Conservation (phyloP, 2,113 vertebrate genomes). For the Platanista minor region DNA sequence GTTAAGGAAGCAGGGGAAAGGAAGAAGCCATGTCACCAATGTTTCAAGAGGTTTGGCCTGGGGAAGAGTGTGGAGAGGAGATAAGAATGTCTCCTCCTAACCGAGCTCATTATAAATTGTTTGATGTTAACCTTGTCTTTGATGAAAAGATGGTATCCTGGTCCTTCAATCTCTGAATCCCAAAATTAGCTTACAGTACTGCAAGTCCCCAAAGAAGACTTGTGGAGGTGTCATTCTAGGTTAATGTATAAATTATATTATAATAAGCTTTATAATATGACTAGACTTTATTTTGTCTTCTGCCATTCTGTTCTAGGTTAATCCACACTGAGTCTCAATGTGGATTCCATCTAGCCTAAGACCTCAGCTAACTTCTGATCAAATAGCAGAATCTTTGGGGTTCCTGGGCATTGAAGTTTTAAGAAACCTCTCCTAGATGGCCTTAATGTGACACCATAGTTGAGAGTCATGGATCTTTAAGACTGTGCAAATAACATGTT, state of each 20-base stretch:
- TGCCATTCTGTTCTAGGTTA: not conserved
- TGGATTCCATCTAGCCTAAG: fast-evolving
- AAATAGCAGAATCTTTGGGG: not conserved
- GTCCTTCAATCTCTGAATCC: not conserved
- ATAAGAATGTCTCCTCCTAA: not conserved
- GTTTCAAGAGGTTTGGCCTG: not conserved
- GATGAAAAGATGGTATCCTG: not conserved
- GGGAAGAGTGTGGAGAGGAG: not conserved
- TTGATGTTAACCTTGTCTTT: not conserved
- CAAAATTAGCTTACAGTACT: not conserved
- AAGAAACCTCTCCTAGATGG: not conserved
- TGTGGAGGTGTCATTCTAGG: not conserved
- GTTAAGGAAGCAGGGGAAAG: too few species aligned
- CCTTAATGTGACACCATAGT: not conserved
- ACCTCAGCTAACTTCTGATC: not conserved
- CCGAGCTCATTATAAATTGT: not conserved
- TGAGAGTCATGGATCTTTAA: not conserved
- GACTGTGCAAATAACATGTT: not conserved
- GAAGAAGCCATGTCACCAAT: fast-evolving
- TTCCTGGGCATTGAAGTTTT: not conserved
- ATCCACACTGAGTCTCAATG: not conserved
- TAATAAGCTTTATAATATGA: not conserved
- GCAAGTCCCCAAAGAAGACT: not conserved
- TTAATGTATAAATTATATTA: not conserved
- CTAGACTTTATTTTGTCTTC: not conserved